Base-by-base conservation (phyloP, 2,113 vertebrate genomes). In the Mobula hypostoma region DNA sequence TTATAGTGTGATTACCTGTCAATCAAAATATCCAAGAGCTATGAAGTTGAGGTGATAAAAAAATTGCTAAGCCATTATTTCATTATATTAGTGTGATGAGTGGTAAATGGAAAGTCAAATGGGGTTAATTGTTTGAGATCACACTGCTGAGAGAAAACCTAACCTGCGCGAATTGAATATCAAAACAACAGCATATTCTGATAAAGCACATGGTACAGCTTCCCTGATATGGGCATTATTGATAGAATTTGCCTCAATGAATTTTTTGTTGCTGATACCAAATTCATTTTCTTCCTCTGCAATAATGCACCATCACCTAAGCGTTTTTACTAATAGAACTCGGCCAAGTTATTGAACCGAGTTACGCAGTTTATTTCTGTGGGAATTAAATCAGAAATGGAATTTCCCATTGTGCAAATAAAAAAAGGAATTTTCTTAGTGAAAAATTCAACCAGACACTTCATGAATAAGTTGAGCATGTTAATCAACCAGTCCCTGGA, bases 41-140 rank as follows among this genome's bases (percentile, higher is more conserved):
- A 40, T 93, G 68, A 93, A 68, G 3, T 36, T 36, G 68, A 93
- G 36, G 90, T 74, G 63, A 93, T 93, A 74, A 48, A 74, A 93
- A 74, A 74, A 93, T 74, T 88, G 70, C 68, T 56, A 48, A 1
- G 36, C 36, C n/a, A 8, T 72, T 93, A 93, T 72, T 74, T 5
- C 70, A 72, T 93, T 74, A 72, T 72, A 93, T 93, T 93, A 29
- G 88, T 70, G 63, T 92, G 63, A 36, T 19, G 36, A 74, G 29
- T 15, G 91, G 91, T 76, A 72, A 93, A 93, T 66, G 70, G n/a
- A 93, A 93, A 93, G 70, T 74, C 68, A 90, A 90, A 68, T 90
- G 61, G 61, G 85, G 85, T 90, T 90, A 90, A 90, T 90, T 66
- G 85, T 90, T 90, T 90, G 85, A 90, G 85, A 90, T 90, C 85